Evolutionary conservation across 2,797 vertebrate genomes (phyloP).

Genomic region (Sebastes minor): DNA sequence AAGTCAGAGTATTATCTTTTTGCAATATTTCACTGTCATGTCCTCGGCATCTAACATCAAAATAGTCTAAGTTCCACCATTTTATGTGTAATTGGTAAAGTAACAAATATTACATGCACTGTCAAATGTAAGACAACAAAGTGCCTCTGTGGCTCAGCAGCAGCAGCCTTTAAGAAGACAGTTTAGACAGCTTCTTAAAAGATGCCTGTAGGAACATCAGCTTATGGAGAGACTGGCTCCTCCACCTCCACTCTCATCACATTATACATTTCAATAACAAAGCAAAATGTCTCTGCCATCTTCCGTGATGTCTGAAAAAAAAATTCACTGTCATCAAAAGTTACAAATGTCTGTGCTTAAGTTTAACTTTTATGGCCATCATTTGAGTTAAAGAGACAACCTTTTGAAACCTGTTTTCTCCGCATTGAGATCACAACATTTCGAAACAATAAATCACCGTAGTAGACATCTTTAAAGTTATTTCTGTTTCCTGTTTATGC

Average conservation of each 20-base stretch:
- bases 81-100: conserved; percentile 48
- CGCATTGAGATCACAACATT: not conserved
- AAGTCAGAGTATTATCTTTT: not conserved
- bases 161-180: conserved; percentile 49
- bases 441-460: not conserved
- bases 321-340: conserved; percentile 32
- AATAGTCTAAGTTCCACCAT: conserved; percentile 5
- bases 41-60: conserved; percentile 2
- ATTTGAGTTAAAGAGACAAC: conserved; percentile 15
- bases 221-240: conserved; percentile 42
- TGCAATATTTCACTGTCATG: not conserved
- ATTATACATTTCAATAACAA: conserved; percentile 59
- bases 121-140: conserved; percentile 56
- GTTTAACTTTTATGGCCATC: conserved; percentile 22
- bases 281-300: conserved; percentile 44
- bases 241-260: conserved; percentile 62
- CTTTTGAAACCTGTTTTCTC: conserved; percentile 14
- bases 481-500: conserved; percentile 1
- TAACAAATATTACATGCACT: conserved; percentile 30
- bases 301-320: conserved; percentile 24
- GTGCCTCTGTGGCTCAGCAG: conserved; percentile 23
- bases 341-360: conserved; percentile 36
- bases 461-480: not conserved
- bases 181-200: conserved; percentile 62
- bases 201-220: conserved; percentile 59